These are phyloP conservation scores for Pseudomyrmex dendroicus DNA, from an alignment of 1,140 invertebrate species.

Conservation along the genomic window DNA sequence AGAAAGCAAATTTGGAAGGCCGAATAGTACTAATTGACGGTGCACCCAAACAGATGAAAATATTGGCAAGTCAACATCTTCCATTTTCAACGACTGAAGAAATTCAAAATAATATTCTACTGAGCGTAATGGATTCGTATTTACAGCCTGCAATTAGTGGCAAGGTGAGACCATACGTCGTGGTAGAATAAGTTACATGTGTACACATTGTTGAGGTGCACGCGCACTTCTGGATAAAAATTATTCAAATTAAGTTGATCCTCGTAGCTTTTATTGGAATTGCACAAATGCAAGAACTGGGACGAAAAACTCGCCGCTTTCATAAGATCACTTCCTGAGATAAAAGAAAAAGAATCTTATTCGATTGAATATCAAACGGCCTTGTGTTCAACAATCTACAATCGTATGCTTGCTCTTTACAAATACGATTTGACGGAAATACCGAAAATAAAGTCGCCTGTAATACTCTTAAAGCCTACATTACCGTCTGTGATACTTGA, in stretches of 20 bases:
- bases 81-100: not conserved
- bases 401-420: conserved; percentile 86
- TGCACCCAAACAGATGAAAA: not conserved
- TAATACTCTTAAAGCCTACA: conserved; percentile 88
- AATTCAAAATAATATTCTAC: not conserved
- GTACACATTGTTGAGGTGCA: too few species aligned
- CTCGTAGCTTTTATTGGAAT: not conserved
- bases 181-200: not conserved
- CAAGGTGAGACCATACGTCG: not conserved
- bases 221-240: not conserved
- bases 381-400: conserved; percentile 84
- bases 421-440: conserved; percentile 81
- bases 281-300: conserved; percentile 72
- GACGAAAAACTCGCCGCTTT: conserved; percentile 79
- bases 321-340: conserved; percentile 58
- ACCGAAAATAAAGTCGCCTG: conserved; percentile 85
- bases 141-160: not conserved
- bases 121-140: not conserved
- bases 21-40: not conserved
- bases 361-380: conserved; percentile 81
- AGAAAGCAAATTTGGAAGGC: not conserved
- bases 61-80: not conserved
- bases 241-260: not conserved
- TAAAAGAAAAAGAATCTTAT: not conserved
- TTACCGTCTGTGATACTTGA: conserved; percentile 82